Evolutionary conservation across 2,888 invertebrate genomes (phyloP), one percentile per base, ranked within the genome.

Genomic region (Torymus auratus): DNA sequence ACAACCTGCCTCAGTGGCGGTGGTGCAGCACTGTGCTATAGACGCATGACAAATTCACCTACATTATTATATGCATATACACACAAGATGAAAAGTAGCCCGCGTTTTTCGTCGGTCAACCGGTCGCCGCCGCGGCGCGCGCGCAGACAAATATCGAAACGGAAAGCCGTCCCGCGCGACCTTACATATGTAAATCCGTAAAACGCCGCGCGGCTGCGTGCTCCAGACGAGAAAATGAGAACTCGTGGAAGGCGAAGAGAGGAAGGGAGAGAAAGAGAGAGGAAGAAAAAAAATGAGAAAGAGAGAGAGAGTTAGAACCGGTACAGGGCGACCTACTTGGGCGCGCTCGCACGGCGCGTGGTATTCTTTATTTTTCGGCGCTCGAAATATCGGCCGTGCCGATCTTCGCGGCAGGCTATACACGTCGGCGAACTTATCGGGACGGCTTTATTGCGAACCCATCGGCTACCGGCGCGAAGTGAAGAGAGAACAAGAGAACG

Each of bases 241-340:
- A 41, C 41, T 7, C 41, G 41, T 41, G 41, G 41, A 41, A 41
- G 41, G 41, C 15, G 2, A 58, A 70, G 61, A 53, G 69, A 71
- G 56, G 55, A 55, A 41, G 4, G 60, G 17, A 12, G 60, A 17
- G 64, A 58, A 60, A 75, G 50, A 75, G 50, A 60, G 75, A 68
- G 61, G 61, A 41, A 41, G 41, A 41, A 41, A 41, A 41, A 41
- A 41, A 41, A 41, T 7, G 69, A 52, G 62, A 69, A 68, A 41
- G 56, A 70, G 60, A 52, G 69, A 61, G 23, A 68, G 10, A 60
- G 58, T 4, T 10, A 75, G 28, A 80, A 76, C 85, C 82, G 83
- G 77, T 85, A 79, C 80, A 64, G 75, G 64, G 78, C 85, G 85
- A 86, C 85, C 85, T 83, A 85, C 84, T 86, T 86, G 78, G 74